Base-by-base conservation (phyloP, 2,797 vertebrate species). In the Pitangus sulphuratus region DNA sequence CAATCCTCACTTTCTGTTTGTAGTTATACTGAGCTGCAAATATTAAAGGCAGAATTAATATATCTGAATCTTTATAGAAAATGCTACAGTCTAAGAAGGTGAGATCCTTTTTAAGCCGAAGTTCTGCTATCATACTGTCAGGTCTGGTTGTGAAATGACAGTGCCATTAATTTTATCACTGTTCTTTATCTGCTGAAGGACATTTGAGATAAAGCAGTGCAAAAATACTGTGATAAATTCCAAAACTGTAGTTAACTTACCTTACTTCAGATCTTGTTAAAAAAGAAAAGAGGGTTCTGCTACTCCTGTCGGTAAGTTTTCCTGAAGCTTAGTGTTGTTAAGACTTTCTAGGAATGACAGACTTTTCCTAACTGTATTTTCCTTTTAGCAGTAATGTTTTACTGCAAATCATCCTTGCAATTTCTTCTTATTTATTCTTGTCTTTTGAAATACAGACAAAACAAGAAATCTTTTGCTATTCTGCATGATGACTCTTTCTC, bases 71-170 rank as follows among this genome's bases (percentile, higher is more conserved):
- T 33, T 71, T 78, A 54, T 5, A 90, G 33, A 76, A 95, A 95
- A 60, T 60, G 30, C 8, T 91, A 30, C 48, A 64, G 30, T 40
- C 66, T 78, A 77, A 60, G 80, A 83, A 77, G 26, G 12, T 31
- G 44, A 68, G 8, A 66, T 64, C 13, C 24, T 50, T 75, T 74
- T 86, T 71, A 68, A 75, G 56, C 30, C 48, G 48, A 61, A 62
- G 35, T 75, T 74, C 45, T 84, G 56, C 77, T 89, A 92, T 87
- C 87, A 50, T 22, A 64, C n/a, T 70, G 70, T 30, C 51, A 85
- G 37, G 61, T 94, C 72, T 69, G 53, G 40, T 86, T 86, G 48
- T 91, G 72, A 89, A 93, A 88, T 84, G 87, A 86, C 89, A 96
- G 76, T 6, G 10, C n/a, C 35, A 85, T 94, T 91, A 96, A 78